Percentiles rank a stretch among this genome's conserved stretches.
Conservation (phyloP, 2,113 vertebrate genomes). For the Rhinopithecus roxellana region DNA sequence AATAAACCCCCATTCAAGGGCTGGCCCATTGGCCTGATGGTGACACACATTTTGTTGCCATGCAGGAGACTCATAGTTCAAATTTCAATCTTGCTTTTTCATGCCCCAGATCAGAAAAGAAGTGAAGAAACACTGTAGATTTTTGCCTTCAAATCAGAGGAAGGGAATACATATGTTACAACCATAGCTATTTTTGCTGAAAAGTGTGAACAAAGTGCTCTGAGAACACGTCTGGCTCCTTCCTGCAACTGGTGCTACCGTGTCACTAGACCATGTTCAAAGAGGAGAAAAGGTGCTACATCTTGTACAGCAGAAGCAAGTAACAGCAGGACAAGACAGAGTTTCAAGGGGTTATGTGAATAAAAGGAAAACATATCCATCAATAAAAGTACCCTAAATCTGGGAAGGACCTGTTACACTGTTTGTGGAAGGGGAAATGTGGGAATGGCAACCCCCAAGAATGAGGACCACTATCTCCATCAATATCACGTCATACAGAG, state of each 20-base stretch:
- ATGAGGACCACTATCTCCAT: slow-evolving; percentile 41
- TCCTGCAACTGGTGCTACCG: slow-evolving; percentile 50
- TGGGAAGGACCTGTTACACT: slow-evolving; percentile 18
- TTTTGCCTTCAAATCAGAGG: slow-evolving; percentile 73
- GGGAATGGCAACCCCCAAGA: slow-evolving; percentile 69
- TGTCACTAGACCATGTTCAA: slow-evolving; percentile 64
- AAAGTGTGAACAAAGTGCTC: slow-evolving; percentile 64
- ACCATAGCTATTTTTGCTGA: slow-evolving; percentile 66
- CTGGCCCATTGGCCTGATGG: slow-evolving; percentile 51
- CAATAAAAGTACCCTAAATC: slow-evolving; percentile 25
- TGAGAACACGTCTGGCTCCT: slow-evolving; percentile 67
- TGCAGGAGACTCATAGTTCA: slow-evolving; percentile 71
- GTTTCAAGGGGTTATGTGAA: neutral
- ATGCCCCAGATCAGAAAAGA: slow-evolving; percentile 76
- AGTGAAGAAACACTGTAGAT: slow-evolving; percentile 69
- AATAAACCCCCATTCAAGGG: slow-evolving; percentile 37
- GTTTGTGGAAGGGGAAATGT: neutral
- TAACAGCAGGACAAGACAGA: slow-evolving; percentile 60
- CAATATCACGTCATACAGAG: neutral
- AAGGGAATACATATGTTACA: slow-evolving; percentile 74
- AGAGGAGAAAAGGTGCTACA: slow-evolving; percentile 64
- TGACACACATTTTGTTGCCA: slow-evolving; percentile 70
- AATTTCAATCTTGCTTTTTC: slow-evolving; percentile 74
- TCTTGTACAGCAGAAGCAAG: slow-evolving; percentile 62
- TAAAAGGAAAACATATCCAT: slow-evolving; percentile 51